Conservation (phyloP, 2,113 vertebrate genomes). For the Pteruthius melanotis region DNA sequence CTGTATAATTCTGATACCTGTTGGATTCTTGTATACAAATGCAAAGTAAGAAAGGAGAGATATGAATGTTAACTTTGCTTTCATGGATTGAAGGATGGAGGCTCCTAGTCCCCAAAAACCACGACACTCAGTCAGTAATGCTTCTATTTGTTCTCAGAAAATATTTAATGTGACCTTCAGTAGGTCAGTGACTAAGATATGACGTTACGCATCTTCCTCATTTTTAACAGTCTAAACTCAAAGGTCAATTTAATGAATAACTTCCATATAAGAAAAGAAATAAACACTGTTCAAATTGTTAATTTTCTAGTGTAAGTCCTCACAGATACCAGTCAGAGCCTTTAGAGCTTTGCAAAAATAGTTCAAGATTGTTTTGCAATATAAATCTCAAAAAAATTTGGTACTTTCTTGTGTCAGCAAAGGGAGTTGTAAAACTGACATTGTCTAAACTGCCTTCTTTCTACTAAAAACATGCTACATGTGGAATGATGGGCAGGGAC, state of each 20-base stretch:
- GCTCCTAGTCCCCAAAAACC: background rate
- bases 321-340: background rate
- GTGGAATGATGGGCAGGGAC: background rate
- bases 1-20: background rate
- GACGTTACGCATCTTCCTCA: background rate
- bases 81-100: background rate
- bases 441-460: background rate
- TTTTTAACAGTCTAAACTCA: background rate
- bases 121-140: background rate
- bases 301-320: background rate
- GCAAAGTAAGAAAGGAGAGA: fast-evolving
- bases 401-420: background rate
- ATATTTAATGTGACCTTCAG: background rate
- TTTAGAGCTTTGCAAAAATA: conserved; percentile 36
- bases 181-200: background rate
- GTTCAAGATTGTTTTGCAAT: conserved; percentile 7
- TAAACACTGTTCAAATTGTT: background rate
- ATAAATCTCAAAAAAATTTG: conserved; percentile 16
- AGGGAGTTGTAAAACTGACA: conserved; percentile 13
- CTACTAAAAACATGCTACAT: background rate
- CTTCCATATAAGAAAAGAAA: background rate
- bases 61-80: background rate
- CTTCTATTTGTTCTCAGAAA: background rate
- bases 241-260: background rate
- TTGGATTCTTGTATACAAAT: background rate